Evolutionary conservation across 1,140 invertebrate species (phyloP).

Genomic region (Cyrtorhinus lividipennis): DNA sequence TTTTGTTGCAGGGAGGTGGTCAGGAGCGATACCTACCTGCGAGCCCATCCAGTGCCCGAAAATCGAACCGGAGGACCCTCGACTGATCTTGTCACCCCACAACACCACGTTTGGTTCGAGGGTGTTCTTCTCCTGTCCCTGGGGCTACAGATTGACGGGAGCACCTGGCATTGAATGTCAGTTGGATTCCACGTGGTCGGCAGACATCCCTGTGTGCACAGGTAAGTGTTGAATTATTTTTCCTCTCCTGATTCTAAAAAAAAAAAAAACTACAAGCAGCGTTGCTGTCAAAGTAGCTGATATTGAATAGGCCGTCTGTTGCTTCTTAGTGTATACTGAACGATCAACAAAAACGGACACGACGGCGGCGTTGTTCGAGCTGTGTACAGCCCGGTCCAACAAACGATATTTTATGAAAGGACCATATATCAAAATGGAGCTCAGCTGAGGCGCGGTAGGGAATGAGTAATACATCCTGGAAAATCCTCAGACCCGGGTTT

Average conservation of each 20-base stretch:
- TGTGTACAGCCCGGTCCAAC: too few species aligned
- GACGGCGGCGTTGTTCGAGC: too few species aligned
- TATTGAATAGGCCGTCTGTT: too few species aligned
- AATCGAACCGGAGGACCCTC: conserved; percentile 36
- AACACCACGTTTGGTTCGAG: conserved; percentile 49
- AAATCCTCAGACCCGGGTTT: not conserved
- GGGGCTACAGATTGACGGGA: conserved; percentile 60
- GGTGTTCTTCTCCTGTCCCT: conserved; percentile 64
- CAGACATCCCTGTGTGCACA: conserved; percentile 52
- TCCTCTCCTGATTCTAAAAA: too few species aligned
- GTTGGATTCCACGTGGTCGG: conserved; percentile 60
- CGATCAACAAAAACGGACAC: too few species aligned
- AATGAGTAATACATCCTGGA: not conserved
- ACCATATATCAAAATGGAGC: not conserved
- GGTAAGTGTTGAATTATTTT: too few species aligned
- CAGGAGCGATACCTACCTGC: conserved; percentile 50
- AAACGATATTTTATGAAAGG: too few species aligned
- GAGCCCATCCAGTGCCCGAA: conserved; percentile 55
- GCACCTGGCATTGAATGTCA: conserved; percentile 58
- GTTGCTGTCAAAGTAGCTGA: too few species aligned
- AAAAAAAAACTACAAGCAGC: too few species aligned
- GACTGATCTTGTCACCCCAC: conserved; percentile 42
- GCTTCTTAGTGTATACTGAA: too few species aligned
- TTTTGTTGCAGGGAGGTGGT: conserved; percentile 52
- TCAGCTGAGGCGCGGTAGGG: not conserved